A percentile compares a stretch with the other conserved stretches of the same genome.
phyloP scores from a whole-genome alignment of 2,888 invertebrate species.

The Xylocampa areola region DNA sequence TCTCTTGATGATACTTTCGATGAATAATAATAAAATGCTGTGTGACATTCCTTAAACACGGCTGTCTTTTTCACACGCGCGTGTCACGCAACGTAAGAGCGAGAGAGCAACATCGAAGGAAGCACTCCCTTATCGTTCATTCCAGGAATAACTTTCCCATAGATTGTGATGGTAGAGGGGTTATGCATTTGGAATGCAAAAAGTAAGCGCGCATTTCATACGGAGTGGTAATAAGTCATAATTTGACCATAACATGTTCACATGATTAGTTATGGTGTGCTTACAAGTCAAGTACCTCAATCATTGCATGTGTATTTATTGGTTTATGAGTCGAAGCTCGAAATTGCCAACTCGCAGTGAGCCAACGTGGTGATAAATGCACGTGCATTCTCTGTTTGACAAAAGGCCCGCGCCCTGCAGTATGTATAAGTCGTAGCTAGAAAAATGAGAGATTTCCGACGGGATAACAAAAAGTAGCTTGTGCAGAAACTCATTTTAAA shows the following conservation, averaged over 20 bases:
- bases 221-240: constrained; percentile 57
- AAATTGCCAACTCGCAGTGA: too few relatives aligned
- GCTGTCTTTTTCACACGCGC: constrained; percentile 58
- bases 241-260: constrained; percentile 36
- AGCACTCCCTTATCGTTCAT: constrained; percentile 84
- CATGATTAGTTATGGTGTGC: constrained; percentile 33
- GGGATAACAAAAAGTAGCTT: too few relatives aligned
- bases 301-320: constrained; percentile 7
- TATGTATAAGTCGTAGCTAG: too few relatives aligned
- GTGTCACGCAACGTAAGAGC: constrained; percentile 46
- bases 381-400: too few relatives aligned
- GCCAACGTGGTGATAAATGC: too few relatives aligned
- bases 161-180: constrained; percentile 75
- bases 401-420: too few relatives aligned
- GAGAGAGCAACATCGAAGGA: constrained; percentile 70
- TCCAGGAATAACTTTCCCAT: constrained; percentile 88
- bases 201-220: constrained; percentile 63
- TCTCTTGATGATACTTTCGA: constrained; percentile 71
- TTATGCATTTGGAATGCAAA: constrained; percentile 77
- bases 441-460: too few relatives aligned
- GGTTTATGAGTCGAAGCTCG: background rate
- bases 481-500: too few relatives aligned
- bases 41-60: constrained; percentile 78
- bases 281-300: constrained; percentile 7
- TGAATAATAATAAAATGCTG: constrained; percentile 85